phyloP scores from a whole-genome alignment of 2,797 vertebrate species.

The Falco naumanni region DNA sequence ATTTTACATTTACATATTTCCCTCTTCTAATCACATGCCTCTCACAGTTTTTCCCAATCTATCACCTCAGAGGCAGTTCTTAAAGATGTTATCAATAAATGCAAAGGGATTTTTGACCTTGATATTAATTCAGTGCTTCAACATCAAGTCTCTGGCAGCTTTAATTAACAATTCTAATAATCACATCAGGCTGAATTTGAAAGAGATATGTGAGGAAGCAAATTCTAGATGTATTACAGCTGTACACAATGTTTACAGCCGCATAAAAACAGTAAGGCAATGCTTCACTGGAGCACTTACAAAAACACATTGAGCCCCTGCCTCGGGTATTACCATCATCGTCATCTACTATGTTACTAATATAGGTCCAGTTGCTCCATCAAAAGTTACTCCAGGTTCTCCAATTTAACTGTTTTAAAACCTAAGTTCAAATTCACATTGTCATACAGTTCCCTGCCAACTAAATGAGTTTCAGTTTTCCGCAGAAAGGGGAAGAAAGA shows the following conservation, averaged over 20 bases:
- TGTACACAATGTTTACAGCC: background rate
- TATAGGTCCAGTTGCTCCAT: background rate
- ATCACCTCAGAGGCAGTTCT: background rate
- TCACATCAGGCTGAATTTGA: background rate
- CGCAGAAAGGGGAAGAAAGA: background rate
- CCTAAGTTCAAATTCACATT: background rate
- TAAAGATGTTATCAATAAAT: background rate
- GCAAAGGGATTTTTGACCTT: background rate
- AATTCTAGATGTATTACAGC: background rate
- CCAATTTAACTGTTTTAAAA: background rate
- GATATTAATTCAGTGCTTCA: background rate
- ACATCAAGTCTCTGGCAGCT: background rate
- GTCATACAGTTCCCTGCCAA: background rate
- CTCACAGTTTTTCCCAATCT: background rate
- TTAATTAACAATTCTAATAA: background rate
- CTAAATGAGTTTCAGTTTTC: background rate
- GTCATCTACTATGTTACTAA: background rate
- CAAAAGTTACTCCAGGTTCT: background rate
- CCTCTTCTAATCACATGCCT: background rate
- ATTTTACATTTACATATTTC: background rate
- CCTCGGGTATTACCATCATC: background rate
- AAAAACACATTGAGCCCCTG: background rate
- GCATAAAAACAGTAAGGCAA: background rate
- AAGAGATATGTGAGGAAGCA: background rate
- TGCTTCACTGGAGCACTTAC: background rate